phyloP scores from a whole-genome alignment of 2,797 vertebrate species.

The Sarcophilus harrisii region DNA sequence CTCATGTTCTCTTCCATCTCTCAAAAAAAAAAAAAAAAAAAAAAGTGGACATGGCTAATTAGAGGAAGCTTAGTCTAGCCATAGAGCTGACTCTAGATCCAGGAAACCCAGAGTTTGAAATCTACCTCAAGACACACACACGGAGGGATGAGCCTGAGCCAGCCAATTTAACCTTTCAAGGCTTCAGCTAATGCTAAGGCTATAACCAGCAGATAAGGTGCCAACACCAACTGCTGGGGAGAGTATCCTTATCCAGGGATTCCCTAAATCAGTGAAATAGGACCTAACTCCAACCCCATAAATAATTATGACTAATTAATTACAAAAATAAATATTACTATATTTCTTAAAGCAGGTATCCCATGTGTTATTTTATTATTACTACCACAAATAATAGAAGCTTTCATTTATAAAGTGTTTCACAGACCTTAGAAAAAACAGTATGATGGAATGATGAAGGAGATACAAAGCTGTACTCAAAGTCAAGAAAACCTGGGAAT shows the following conservation, averaged over 20 bases:
- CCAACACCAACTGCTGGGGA: too few species aligned
- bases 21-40: too few species aligned
- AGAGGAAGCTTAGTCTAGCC: neutral
- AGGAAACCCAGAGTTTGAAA: neutral
- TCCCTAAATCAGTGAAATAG: neutral
- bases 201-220: neutral
- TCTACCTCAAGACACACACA: neutral
- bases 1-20: neutral
- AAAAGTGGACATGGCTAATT: neutral
- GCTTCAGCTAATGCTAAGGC: neutral
- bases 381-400: neutral
- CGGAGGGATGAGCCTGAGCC: neutral
- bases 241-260: neutral
- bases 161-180: neutral
- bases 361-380: neutral
- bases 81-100: neutral
- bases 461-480: neutral
- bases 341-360: neutral
- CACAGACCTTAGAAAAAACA: neutral
- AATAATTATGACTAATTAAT: neutral
- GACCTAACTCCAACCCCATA: neutral
- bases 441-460: neutral
- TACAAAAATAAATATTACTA: neutral
- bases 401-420: neutral
- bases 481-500: neutral